Evolutionary conservation across 2,888 invertebrate genomes (phyloP).

Genomic region (Deilephila porcellus): DNA sequence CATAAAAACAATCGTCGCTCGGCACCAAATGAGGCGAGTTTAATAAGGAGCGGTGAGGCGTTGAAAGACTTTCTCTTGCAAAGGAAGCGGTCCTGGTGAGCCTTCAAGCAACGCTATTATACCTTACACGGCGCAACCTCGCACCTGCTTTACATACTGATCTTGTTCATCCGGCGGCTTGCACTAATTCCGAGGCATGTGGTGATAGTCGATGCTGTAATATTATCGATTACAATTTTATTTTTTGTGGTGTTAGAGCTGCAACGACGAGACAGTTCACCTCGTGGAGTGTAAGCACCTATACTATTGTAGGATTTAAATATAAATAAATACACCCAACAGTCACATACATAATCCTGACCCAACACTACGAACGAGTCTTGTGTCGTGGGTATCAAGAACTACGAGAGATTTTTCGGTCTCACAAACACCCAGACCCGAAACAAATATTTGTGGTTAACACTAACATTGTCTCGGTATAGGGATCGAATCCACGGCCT

Average conservation of each 20-base stretch:
- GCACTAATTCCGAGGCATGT: conserved; percentile 78
- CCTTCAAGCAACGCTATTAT: conserved; percentile 62
- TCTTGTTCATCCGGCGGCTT: conserved; percentile 66
- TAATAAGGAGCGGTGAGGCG: conserved; percentile 31
- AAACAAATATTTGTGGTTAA: too few relatives aligned
- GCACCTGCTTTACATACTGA: conserved; percentile 80
- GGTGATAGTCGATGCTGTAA: conserved; percentile 54
- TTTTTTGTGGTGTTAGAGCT: conserved; percentile 29
- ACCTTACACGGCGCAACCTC: conserved; percentile 65
- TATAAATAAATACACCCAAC: too few relatives aligned
- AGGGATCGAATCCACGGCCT: too few relatives aligned
- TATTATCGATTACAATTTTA: conserved; percentile 49
- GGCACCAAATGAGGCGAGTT: conserved; percentile 28
- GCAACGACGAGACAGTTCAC: background rate
- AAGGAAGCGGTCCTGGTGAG: conserved; percentile 64
- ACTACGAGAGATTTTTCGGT: too few relatives aligned
- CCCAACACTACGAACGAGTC: too few relatives aligned
- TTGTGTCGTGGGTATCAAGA: too few relatives aligned
- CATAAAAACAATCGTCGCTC: conserved; percentile 8
- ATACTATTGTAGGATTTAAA: too few relatives aligned
- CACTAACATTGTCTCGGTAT: too few relatives aligned
- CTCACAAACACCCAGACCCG: too few relatives aligned
- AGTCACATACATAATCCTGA: too few relatives aligned
- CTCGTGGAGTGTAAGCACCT: too few relatives aligned
- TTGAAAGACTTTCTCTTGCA: conserved; percentile 68